Evolutionary conservation across 2,888 invertebrate genomes (phyloP).

Genomic region (Xestia ashworthii): DNA sequence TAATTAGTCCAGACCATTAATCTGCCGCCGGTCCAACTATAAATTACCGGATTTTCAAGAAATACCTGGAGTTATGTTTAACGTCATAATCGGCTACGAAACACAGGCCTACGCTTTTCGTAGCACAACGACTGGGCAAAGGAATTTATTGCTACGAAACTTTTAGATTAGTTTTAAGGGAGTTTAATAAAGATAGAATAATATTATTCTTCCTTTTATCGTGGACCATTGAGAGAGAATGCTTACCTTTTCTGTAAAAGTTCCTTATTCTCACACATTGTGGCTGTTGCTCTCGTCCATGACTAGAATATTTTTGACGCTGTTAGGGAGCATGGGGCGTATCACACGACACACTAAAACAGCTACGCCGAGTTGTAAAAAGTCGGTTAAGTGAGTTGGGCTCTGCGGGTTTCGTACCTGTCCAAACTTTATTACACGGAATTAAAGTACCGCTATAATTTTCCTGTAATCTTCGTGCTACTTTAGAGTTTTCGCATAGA

Average conservation of each 20-base stretch:
- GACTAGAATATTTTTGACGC: constrained; percentile 52
- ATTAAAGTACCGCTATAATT: constrained; percentile 68
- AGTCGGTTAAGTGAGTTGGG: constrained; percentile 63
- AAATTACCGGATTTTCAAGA: constrained; percentile 51
- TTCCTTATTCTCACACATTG: constrained; percentile 31
- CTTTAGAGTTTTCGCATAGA: constrained; percentile 55
- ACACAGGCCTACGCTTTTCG: constrained; percentile 61
- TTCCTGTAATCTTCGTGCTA: constrained; percentile 63
- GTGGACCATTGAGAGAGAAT: constrained; percentile 27
- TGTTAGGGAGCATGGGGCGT: constrained; percentile 39
- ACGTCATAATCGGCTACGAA: constrained; percentile 58
- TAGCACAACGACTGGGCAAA: constrained; percentile 40
- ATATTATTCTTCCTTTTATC: constrained; percentile 39
- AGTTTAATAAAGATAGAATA: constrained; percentile 56
- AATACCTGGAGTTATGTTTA: constrained; percentile 51
- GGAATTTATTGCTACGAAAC: constrained; percentile 63
- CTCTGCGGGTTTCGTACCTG: constrained; percentile 66
- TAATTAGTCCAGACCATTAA: constrained; percentile 40
- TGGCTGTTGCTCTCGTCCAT: constrained; percentile 31
- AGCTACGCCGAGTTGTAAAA: constrained; percentile 60
- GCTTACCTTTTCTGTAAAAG: constrained; percentile 35
- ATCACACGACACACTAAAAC: constrained; percentile 60
- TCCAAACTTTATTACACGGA: constrained; percentile 67
- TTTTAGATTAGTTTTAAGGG: constrained; percentile 63
- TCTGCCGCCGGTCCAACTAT: constrained; percentile 31